These are phyloP conservation scores for Spialia ferax DNA, from an alignment of 2,888 invertebrate species.

Conservation along the genomic window DNA sequence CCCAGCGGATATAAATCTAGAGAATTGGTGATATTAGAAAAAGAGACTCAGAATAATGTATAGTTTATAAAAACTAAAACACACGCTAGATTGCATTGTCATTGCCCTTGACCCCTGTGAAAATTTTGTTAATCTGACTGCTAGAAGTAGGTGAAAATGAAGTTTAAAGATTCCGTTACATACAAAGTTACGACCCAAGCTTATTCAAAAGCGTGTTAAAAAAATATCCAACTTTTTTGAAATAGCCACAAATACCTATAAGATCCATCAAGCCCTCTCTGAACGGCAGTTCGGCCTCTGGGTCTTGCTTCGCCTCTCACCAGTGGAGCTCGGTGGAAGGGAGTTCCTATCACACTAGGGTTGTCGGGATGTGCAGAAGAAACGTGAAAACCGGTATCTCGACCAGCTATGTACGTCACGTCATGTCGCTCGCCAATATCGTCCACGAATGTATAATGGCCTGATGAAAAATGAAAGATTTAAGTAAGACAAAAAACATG, in stretches of 20 bases:
- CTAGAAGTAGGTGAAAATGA: too few species aligned
- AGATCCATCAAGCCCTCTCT: conserved; percentile 90
- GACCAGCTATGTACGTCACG: conserved; percentile 92
- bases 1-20: conserved; percentile 90
- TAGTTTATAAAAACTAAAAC: too few species aligned
- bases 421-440: conserved; percentile 92
- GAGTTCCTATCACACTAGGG: conserved; percentile 88
- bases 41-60: too few species aligned
- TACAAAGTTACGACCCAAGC: too few species aligned
- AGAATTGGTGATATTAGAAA: background rate
- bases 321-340: conserved; percentile 88
- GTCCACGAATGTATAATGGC: conserved; percentile 90
- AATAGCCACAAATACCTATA: conserved; percentile 80
- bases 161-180: too few species aligned
- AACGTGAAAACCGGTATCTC: conserved; percentile 92
- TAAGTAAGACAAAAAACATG: too few species aligned
- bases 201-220: too few species aligned
- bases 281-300: conserved; percentile 90
- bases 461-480: conserved; percentile 57
- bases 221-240: background rate
- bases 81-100: too few species aligned
- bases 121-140: too few species aligned
- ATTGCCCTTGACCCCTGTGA: too few species aligned
- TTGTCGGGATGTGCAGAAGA: conserved; percentile 90
- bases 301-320: conserved; percentile 88